Conservation (phyloP, 2,113 vertebrate species). For the Prinia subflava region DNA sequence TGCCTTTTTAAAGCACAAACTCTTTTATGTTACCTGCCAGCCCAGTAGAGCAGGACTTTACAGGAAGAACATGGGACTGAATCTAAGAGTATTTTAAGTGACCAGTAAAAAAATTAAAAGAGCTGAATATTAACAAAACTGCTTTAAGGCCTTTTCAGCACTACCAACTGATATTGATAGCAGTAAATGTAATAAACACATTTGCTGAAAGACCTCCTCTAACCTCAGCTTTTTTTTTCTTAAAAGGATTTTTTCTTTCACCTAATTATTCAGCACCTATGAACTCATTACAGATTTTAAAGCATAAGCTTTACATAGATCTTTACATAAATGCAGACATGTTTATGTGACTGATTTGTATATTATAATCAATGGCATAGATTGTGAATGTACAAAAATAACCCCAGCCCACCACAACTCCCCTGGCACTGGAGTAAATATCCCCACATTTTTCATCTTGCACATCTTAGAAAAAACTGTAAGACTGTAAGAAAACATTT, state of each 20-base stretch:
- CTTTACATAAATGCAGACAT: neutral
- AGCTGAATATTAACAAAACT: neutral
- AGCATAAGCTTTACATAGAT: neutral
- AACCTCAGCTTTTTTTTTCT: neutral
- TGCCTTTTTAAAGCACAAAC: neutral
- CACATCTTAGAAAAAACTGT: neutral
- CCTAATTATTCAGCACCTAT: neutral
- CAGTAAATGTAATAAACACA: neutral
- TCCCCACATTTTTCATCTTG: neutral
- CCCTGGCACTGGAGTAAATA: neutral
- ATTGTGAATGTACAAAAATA: neutral
- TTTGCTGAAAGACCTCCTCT: neutral
- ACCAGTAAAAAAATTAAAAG: neutral
- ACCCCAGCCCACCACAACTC: neutral
- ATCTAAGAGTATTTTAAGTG: neutral
- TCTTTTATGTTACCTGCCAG: neutral
- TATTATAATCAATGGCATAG: neutral
- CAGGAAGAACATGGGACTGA: neutral
- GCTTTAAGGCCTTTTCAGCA: neutral
- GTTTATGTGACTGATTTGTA: neutral
- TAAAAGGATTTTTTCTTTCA: neutral
- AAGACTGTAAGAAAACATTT: slow-evolving; percentile 48
- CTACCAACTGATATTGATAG: neutral
- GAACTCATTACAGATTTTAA: neutral
- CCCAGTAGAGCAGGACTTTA: neutral